Evolutionary conservation across 2,113 vertebrate species (phyloP).

Genomic region (Neofelis nebulosa): DNA sequence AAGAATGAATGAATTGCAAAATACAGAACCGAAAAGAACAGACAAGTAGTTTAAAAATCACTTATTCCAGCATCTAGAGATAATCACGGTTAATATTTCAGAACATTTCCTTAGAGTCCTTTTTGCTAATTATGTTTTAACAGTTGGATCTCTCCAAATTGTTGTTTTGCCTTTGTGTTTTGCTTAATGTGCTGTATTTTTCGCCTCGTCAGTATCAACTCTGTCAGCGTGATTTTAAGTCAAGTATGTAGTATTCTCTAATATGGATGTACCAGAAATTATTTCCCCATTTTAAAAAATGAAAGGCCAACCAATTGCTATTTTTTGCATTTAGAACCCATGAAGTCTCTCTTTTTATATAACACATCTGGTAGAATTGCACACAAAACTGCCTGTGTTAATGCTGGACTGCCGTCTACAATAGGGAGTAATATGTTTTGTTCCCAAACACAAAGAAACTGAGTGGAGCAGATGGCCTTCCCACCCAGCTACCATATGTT

Average conservation of each 20-base stretch:
- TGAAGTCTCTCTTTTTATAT: not conserved
- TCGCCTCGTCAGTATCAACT: not conserved
- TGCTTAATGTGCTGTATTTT: not conserved
- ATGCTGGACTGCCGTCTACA: not conserved
- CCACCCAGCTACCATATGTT: not conserved
- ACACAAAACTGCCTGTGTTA: not conserved
- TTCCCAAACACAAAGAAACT: not conserved
- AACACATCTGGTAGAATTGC: not conserved
- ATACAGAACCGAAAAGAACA: not conserved
- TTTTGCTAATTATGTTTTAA: conserved; percentile 4
- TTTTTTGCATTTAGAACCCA: not conserved
- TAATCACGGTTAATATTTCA: not conserved
- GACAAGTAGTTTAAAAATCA: not conserved
- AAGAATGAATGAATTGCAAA: conserved; percentile 21
- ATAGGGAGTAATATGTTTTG: not conserved
- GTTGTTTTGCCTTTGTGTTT: not conserved
- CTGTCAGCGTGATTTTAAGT: conserved; percentile 14
- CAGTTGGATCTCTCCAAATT: conserved; percentile 7
- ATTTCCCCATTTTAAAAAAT: not conserved
- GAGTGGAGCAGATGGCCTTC: not conserved
- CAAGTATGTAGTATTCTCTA: not conserved
- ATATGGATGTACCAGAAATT: not conserved
- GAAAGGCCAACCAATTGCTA: not conserved
- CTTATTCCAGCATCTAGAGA: not conserved
- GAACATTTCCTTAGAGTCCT: not conserved